phyloP scores from a whole-genome alignment of 2,797 vertebrate species.

The Scyliorhinus canicula region DNA sequence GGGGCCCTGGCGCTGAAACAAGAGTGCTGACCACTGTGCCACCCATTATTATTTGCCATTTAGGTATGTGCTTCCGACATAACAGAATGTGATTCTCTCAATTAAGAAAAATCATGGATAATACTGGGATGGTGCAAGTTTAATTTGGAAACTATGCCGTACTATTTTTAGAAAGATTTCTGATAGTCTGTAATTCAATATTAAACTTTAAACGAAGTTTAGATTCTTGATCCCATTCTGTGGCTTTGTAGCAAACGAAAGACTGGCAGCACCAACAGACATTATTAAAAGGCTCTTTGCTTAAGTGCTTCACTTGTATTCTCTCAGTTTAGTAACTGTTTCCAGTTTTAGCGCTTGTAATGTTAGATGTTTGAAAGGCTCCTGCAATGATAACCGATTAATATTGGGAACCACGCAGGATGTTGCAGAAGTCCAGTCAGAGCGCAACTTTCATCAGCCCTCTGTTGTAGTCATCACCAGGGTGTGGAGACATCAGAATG shows the following conservation, averaged over 20 bases:
- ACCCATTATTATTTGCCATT: not conserved
- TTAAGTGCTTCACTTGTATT: not conserved
- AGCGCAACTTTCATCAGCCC: not conserved
- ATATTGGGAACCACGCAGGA: not conserved
- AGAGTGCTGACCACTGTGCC: too few species aligned
- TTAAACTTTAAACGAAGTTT: not conserved
- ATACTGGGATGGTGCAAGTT: not conserved
- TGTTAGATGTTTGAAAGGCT: not conserved
- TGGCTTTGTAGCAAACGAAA: not conserved
- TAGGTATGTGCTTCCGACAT: not conserved
- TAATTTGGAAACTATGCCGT: not conserved
- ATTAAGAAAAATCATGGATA: not conserved
- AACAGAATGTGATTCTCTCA: not conserved
- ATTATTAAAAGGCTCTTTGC: not conserved
- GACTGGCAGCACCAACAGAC: not conserved
- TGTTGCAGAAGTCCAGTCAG: not conserved
- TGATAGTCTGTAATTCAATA: not conserved
- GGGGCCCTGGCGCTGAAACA: too few species aligned
- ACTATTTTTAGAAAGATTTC: not conserved
- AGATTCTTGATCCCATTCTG: not conserved
- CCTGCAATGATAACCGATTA: not conserved
- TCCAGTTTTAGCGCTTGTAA: not conserved
- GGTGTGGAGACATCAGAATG: constrained; percentile 48
- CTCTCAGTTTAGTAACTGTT: not conserved
- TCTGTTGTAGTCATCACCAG: not conserved